Base-by-base conservation (phyloP, 53 echinoderm and acorn worm species). In the Mesocentrotus franciscanus region DNA sequence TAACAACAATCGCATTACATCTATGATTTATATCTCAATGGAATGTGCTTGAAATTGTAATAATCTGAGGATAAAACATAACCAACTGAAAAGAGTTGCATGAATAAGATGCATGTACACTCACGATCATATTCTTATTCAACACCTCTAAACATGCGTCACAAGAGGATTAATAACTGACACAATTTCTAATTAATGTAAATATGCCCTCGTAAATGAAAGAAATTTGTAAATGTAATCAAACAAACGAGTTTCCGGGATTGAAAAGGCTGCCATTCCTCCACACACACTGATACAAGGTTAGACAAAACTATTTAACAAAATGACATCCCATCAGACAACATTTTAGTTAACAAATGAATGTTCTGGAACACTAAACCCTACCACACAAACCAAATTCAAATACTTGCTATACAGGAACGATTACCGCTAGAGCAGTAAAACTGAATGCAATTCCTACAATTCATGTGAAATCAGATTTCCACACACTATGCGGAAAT, bases 301-400 rank as follows among this genome's bases (percentile, higher is more conserved):
- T 66, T 66, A 70, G 42, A 64, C 66, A 91, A 64, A 64, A 64
- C 36, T 70, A 64, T 91, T 35, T 91, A 29, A 91, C 64, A 91
- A 66, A 64, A 91, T 64, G 68, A 64, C 39, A 70, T 39, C 64
- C 33, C 70, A 1, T 56, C 91, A 87, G 87, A 87, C 87, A 87
- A 87, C 57, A 87, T 57, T 85, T 87, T 57, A 87, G 56, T 87
- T 58, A 87, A 87, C 27, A 58, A 85, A 87, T 59, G 66, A 33
- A 13, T 64, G 91, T 91, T 91, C 91, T 91, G 91, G 91, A 91
- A 91, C 91, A 34, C 64, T 91, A 66, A 15, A 6, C 66, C 39
- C 64, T 64, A 58, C 91, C 91, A 91, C 91, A 91, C 36, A 36
- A 13, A 91, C 20, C 20, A 34, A 24, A 64, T 33, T 66, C 64